Percentiles rank a stretch among this genome's conserved stretches.
Conservation (phyloP, 2,113 vertebrate genomes). For the Meleagris gallopavo region DNA sequence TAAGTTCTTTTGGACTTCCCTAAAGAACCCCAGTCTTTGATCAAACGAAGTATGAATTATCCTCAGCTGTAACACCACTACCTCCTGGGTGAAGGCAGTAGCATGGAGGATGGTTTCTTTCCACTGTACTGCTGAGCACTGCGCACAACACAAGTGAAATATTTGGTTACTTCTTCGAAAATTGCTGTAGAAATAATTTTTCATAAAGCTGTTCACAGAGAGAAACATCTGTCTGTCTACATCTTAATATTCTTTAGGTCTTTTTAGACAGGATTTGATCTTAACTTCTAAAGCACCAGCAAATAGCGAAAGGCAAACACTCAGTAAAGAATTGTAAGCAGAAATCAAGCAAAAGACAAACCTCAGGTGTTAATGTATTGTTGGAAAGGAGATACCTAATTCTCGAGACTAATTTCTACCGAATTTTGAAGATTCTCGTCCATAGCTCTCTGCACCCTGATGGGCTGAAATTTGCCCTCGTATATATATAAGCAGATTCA, state of each 20-base stretch:
- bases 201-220: background rate
- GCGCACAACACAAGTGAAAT: background rate
- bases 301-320: background rate
- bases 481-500: background rate
- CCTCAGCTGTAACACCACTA: background rate
- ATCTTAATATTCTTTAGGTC: background rate
- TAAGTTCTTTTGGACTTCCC: background rate
- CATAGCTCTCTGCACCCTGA: background rate
- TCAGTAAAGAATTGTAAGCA: background rate
- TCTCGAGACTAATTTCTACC: background rate
- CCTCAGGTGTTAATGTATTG: background rate
- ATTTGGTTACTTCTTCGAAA: background rate
- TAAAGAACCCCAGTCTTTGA: background rate
- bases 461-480: background rate
- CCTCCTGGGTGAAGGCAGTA: background rate
- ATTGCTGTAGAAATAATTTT: background rate
- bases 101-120: background rate
- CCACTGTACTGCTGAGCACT: background rate
- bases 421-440: background rate
- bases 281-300: background rate
- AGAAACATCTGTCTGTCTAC: background rate
- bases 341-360: background rate
- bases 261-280: background rate
- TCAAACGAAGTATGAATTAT: background rate
- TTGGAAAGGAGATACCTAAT: background rate